phyloP scores from a whole-genome alignment of 2,113 vertebrate species.

The Genyomyrus donnyi region DNA sequence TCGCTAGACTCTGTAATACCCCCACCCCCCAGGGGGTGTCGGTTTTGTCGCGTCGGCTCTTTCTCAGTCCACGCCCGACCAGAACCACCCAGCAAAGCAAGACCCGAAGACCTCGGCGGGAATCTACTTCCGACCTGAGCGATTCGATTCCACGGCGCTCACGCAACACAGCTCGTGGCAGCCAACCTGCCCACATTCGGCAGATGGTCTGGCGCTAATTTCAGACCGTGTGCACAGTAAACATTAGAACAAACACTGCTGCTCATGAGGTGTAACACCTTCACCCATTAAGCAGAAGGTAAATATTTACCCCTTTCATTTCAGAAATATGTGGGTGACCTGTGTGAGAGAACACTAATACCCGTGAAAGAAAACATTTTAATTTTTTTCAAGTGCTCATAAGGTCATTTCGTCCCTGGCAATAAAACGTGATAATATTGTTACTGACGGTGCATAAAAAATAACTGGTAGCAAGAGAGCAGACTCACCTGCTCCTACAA shows the following conservation, averaged over 20 bases:
- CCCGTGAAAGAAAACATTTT: neutral
- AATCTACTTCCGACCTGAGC: neutral
- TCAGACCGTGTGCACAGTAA: neutral
- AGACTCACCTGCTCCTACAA: conserved; percentile 66
- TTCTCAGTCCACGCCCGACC: neutral
- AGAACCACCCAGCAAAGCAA: neutral
- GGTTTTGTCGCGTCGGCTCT: neutral
- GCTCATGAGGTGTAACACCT: neutral
- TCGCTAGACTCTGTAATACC: neutral
- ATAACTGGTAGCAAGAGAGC: neutral
- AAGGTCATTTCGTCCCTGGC: neutral
- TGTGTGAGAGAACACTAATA: neutral
- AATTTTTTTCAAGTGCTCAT: neutral
- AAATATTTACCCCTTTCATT: neutral
- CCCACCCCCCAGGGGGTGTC: neutral
- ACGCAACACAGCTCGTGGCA: neutral
- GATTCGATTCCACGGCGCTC: neutral
- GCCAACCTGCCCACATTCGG: neutral
- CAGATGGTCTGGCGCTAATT: neutral
- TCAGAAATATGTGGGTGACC: neutral
- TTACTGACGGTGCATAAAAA: neutral
- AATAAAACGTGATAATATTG: neutral
- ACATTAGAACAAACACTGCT: neutral
- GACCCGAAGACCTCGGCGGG: neutral
- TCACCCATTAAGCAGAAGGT: neutral